Evolutionary conservation across 2,888 invertebrate species (phyloP), one percentile per base, ranked within the genome.

Genomic region (Formica aserva): DNA sequence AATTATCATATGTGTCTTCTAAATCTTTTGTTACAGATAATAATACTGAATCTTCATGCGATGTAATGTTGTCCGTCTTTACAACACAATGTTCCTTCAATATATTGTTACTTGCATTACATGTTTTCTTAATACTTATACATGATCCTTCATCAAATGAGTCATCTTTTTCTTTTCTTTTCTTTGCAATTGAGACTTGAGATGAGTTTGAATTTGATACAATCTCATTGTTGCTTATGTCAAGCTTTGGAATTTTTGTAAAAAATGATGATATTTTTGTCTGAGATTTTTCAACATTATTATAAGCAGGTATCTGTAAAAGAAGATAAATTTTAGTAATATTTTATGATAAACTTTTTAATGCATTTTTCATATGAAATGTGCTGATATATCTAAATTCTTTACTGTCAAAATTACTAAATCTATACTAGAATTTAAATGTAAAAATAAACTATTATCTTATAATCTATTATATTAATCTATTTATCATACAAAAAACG

Each of bases 211-310:
- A 13, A 18, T n/a, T n/a, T 18, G 6, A 32, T 4, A 1, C 6
- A 26, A 2, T 4, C 15, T 32, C 45, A 35, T n/a, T 9, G 5
- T 26, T 35, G 9, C 3, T 15, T 0, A 18, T 0, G 0, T 38
- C 71, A 62, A 22, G 6, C 11, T 77, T 76, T 5, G 72, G 9
- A 41, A 38, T 18, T 29, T 82, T 85, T 6, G 38, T n/a, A 32
- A 87, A 87, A 55, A 78, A 87, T 4, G 32, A 48, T 6, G 83
- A 88, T 78, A 87, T 85, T 57, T 87, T 87, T 13, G 32, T 72
- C 18, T 87, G 87, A 22, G 78, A 66, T 18, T 41, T 62, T 18
- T 76, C 65, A 3, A 2, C 26, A 45, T 13, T 9, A 22, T 45
- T 29, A 38, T 3, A 18, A 11, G 41, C 3, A 22, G 45, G 1